A percentile compares a stretch with the other conserved stretches of the same genome.
These are phyloP conservation scores for Condylura cristata DNA, from an alignment of 2,113 vertebrate genomes.

Conservation along the genomic window DNA sequence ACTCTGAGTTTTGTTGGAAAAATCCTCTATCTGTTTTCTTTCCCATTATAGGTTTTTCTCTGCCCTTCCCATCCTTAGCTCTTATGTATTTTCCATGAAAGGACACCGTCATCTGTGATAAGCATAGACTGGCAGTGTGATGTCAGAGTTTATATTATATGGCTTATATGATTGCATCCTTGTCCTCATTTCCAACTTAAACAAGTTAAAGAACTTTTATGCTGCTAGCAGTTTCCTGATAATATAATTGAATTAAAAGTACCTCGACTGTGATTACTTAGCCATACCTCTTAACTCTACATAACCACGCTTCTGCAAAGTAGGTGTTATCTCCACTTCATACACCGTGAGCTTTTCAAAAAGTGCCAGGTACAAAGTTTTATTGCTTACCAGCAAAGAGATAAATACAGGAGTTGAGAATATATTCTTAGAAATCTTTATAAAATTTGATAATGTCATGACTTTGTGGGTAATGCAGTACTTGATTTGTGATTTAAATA, in stretches of 20 bases:
- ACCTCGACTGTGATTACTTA: not conserved
- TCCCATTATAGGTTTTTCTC: not conserved
- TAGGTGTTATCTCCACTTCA: not conserved
- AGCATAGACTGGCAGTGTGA: not conserved
- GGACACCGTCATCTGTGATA: not conserved
- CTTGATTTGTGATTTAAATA: not conserved
- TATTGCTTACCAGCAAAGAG: not conserved
- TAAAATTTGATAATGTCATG: not conserved
- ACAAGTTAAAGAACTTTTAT: not conserved
- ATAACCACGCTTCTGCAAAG: constrained; percentile 3
- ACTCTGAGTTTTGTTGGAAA: not conserved
- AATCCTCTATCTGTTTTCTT: no score
- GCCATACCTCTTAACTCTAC: not conserved
- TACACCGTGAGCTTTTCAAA: not conserved
- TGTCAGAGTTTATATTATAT: no score
- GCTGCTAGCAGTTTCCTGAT: not conserved
- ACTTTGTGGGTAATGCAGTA: not conserved
- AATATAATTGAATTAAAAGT: not conserved
- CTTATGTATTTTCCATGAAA: not conserved
- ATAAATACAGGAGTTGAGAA: not conserved
- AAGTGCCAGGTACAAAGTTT: not conserved
- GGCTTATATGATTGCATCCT: no score
- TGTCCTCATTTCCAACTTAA: not conserved
- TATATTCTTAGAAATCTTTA: constrained; percentile 5
- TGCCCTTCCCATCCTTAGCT: not conserved